Evolutionary conservation across 1,140 invertebrate genomes (phyloP).

Genomic region (Atta colombica): DNA sequence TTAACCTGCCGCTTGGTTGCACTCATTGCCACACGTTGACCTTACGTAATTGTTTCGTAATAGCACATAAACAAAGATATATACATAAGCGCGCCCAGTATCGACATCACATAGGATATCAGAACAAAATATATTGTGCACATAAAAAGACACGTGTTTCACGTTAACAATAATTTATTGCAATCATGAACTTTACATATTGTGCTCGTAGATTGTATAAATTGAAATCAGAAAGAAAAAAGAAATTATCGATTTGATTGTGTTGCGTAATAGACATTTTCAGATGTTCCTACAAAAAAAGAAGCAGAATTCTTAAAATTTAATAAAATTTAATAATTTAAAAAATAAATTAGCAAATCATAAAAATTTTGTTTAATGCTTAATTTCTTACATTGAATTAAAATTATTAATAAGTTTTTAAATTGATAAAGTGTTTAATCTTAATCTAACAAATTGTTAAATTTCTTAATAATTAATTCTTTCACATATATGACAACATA

Average conservation of each 20-base stretch:
- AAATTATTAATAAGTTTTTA: neutral
- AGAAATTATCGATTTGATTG: neutral
- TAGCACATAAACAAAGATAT: conserved; percentile 44
- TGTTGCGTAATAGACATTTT: neutral
- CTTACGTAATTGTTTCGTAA: conserved; percentile 74
- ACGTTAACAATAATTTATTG: neutral
- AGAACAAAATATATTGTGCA: conserved; percentile 24
- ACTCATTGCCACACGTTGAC: conserved; percentile 69
- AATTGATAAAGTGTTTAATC: neutral
- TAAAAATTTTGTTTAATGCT: neutral
- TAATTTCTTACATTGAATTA: neutral
- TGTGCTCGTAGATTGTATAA: neutral
- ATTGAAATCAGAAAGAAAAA: neutral
- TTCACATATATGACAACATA: neutral
- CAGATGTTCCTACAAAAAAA: neutral
- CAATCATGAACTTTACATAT: neutral
- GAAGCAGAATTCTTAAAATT: neutral
- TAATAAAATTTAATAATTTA: neutral
- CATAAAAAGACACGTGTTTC: neutral
- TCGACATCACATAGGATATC: neutral
- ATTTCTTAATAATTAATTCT: neutral
- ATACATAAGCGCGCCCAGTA: conserved; percentile 28
- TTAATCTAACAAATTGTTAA: neutral
- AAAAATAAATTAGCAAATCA: neutral
- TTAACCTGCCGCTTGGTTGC: conserved; percentile 52